A percentile compares a stretch with the other conserved stretches of the same genome.
These are phyloP conservation scores for Poecilia picta DNA, from an alignment of 2,797 vertebrate species.

Conservation along the genomic window DNA sequence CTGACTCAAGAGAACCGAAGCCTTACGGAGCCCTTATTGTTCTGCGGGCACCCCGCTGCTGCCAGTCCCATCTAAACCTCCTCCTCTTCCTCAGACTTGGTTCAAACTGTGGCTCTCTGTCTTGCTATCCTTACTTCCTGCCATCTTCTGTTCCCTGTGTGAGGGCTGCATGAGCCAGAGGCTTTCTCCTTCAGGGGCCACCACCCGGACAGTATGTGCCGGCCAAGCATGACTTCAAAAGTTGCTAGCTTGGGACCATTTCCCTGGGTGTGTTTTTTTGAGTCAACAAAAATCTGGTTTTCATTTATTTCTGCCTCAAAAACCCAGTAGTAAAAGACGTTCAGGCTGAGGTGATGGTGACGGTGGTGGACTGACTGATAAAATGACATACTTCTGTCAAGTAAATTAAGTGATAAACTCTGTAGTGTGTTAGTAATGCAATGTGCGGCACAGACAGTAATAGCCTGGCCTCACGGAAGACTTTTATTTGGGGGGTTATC, in stretches of 20 bases:
- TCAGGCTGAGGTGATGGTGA: neutral
- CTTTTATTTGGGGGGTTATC: neutral
- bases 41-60: conserved; percentile 43
- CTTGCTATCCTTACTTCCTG: conserved; percentile 8
- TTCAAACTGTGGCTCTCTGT: neutral
- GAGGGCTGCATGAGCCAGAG: conserved; percentile 13
- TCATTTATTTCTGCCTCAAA: conserved; percentile 5
- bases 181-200: conserved; percentile 23
- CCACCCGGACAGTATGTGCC: conserved; percentile 19
- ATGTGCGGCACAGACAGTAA: neutral
- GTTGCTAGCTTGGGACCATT: conserved; percentile 10
- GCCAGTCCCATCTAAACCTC: conserved; percentile 7
- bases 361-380: neutral
- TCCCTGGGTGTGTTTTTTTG: conserved; percentile 22
- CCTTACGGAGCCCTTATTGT: conserved; percentile 42
- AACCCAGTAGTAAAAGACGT: neutral
- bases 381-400: neutral
- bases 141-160: conserved; percentile 36
- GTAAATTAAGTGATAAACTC: neutral
- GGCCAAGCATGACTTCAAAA: conserved; percentile 47
- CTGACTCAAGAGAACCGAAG: conserved; percentile 45
- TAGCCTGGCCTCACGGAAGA: neutral
- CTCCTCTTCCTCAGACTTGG: conserved; percentile 7
- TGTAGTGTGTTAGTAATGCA: neutral
- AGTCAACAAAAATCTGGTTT: conserved; percentile 10